These are phyloP conservation scores for Helicoverpa zea DNA, from an alignment of 1,140 invertebrate genomes.

Conservation along the genomic window DNA sequence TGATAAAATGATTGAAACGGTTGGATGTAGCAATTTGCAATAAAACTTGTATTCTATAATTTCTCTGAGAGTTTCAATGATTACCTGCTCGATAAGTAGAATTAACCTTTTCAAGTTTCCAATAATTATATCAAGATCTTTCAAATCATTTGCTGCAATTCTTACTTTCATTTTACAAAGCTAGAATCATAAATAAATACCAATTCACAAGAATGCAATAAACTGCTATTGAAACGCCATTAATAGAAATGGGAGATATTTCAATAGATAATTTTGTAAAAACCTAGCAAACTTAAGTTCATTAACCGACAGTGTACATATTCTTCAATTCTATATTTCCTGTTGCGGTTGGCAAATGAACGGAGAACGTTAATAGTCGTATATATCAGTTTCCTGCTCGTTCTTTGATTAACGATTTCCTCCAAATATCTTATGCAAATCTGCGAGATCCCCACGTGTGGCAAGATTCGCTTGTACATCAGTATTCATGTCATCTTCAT, in stretches of 20 bases:
- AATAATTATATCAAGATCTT: no score
- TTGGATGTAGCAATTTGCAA: background rate
- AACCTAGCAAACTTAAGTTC: background rate
- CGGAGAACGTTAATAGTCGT: conserved; percentile 24
- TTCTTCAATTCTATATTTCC: conserved; percentile 19
- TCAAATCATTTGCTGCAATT: no score
- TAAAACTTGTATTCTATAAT: conserved; percentile 15
- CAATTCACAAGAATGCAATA: no score
- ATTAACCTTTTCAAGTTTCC: background rate
- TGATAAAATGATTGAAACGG: background rate
- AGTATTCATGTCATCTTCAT: conserved; percentile 60
- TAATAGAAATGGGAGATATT: no score
- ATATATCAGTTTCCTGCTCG: conserved; percentile 37
- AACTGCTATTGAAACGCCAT: no score
- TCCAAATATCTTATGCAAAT: conserved; percentile 54
- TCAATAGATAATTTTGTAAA: background rate
- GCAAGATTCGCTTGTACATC: conserved; percentile 57
- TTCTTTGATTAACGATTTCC: conserved; percentile 54
- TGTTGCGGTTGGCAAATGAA: conserved; percentile 19
- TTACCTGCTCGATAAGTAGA: background rate
- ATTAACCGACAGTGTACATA: conserved; percentile 1
- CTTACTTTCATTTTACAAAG: no score
- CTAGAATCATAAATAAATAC: no score
- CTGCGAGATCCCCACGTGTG: conserved; percentile 45
- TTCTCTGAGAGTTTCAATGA: conserved; percentile 12